phyloP scores from a whole-genome alignment of 2,113 vertebrate genomes.

The Forbesichthys papilliferus region DNA sequence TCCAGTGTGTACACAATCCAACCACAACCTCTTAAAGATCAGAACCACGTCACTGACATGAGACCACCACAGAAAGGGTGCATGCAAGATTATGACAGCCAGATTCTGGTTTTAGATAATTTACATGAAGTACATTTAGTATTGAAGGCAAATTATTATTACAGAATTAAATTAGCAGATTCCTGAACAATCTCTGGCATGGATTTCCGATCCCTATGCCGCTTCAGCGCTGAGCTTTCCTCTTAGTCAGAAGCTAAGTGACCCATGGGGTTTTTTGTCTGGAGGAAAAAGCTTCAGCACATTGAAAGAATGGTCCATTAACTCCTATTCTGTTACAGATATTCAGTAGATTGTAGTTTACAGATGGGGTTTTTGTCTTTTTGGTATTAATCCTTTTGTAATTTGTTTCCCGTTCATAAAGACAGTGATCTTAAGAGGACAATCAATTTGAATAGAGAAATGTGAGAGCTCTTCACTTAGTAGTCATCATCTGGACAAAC shows the following conservation, averaged over 20 bases:
- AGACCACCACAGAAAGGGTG: conserved; percentile 65
- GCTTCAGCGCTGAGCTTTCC: conserved; percentile 58
- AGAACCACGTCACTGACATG: conserved; percentile 60
- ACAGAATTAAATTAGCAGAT: conserved; percentile 51
- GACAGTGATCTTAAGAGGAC: conserved; percentile 81
- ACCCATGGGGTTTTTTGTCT: too few relatives aligned
- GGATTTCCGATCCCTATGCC: conserved; percentile 47
- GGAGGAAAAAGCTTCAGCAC: conserved; percentile 71
- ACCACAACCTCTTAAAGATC: conserved; percentile 56
- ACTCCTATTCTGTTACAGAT: conserved; percentile 79
- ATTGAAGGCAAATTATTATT: conserved; percentile 16
- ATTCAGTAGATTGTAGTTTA: conserved; percentile 63
- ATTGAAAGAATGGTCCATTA: conserved; percentile 80
- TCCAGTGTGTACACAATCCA: conserved; percentile 74
- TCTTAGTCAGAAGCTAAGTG: conserved; percentile 23
- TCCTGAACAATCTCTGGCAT: conserved; percentile 53
- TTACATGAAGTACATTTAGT: conserved; percentile 37
- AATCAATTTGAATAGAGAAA: conserved; percentile 73
- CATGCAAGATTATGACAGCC: conserved; percentile 68
- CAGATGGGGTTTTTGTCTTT: conserved; percentile 28
- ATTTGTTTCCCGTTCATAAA: conserved; percentile 69
- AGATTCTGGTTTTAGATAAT: conserved; percentile 56
- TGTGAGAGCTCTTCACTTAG: conserved; percentile 81
- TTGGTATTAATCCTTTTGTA: conserved; percentile 57
- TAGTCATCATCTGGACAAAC: conserved; percentile 95